A percentile compares a stretch with the other conserved stretches of the same genome.
These are phyloP conservation scores for Nasonovia ribisnigri DNA, from an alignment of 2,888 invertebrate genomes.

Conservation along the genomic window DNA sequence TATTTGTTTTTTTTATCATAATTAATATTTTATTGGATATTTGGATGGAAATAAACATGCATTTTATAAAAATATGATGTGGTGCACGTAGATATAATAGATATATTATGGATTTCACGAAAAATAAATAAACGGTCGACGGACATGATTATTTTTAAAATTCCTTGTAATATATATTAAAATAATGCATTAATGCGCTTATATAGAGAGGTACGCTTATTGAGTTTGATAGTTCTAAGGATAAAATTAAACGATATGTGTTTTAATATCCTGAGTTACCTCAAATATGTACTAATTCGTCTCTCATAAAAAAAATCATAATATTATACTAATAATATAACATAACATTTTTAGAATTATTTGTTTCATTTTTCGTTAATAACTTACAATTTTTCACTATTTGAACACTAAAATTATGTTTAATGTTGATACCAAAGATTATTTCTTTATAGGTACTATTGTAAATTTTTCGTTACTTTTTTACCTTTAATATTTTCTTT, in stretches of 20 bases:
- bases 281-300: not conserved
- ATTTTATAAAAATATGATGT: not conserved
- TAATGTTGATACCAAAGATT: no score
- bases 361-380: not conserved
- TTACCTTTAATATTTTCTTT: not conserved
- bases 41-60: not conserved
- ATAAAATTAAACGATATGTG: not conserved
- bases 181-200: not conserved
- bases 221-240: not conserved
- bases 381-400: not conserved
- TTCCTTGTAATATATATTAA: not conserved
- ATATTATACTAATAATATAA: no score
- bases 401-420: not conserved
- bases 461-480: not conserved
- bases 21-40: not conserved
- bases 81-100: not conserved
- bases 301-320: no score
- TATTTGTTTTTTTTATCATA: no score
- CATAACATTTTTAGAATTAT: no score
- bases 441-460: not conserved
- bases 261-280: not conserved
- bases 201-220: not conserved
- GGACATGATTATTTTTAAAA: no score
- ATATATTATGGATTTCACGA: not conserved
- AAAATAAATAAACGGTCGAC: not conserved